Conservation (phyloP, 2,888 invertebrate species). For the Thyatira batis region DNA sequence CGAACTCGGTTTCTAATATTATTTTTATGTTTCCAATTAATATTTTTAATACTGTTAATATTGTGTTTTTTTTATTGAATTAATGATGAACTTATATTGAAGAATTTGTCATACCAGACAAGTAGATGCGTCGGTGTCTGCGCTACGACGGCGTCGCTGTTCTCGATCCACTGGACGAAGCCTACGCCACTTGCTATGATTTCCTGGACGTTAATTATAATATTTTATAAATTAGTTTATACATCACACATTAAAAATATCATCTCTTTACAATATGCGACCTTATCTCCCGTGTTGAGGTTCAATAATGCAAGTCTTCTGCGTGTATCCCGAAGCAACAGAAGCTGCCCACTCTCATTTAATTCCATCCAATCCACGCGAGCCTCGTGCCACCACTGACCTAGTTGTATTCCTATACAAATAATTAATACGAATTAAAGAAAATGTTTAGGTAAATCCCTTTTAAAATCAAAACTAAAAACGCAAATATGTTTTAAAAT, state of each 20-base stretch:
- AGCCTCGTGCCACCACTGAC: conserved; percentile 94
- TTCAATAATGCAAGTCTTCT: conserved; percentile 85
- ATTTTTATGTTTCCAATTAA: too few relatives aligned
- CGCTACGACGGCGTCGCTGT: conserved; percentile 98
- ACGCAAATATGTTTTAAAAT: too few relatives aligned
- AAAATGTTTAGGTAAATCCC: not conserved
- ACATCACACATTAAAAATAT: too few relatives aligned
- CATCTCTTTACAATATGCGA: conserved; percentile 25
- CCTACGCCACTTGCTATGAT: conserved; percentile 87
- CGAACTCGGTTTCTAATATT: too few relatives aligned
- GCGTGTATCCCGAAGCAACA: conserved; percentile 95
- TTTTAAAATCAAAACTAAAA: too few relatives aligned
- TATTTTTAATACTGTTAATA: too few relatives aligned
- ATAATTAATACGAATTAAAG: not conserved
- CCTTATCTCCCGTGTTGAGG: conserved; percentile 81
- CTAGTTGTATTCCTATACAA: conserved; percentile 81
- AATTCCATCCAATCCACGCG: conserved; percentile 98
- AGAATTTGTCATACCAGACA: conserved; percentile 88
- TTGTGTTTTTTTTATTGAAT: not conserved
- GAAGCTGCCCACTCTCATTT: conserved; percentile 95
- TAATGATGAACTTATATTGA: not conserved
- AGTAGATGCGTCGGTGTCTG: conserved; percentile 95
- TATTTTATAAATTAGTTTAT: not conserved
- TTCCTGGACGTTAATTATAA: conserved; percentile 64
- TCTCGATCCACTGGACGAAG: conserved; percentile 92